Evolutionary conservation across 2,888 invertebrate species (phyloP), one percentile per base, ranked within the genome.

Genomic region (Diadromus collaris): DNA sequence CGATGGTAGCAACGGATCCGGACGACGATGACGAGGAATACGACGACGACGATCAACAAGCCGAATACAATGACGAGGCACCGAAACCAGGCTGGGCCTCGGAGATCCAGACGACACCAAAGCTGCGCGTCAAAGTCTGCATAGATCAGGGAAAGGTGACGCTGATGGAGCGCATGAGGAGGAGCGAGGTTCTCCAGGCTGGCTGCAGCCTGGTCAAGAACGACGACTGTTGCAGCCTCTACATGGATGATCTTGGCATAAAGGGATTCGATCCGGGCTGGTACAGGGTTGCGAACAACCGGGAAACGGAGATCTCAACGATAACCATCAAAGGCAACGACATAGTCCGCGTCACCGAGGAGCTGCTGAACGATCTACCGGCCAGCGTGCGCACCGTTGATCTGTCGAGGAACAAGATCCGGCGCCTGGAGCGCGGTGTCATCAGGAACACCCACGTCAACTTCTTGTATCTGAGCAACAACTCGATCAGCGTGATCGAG

Each of bases 401-500:
- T 27, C 73, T 87, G 0, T 32, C 51, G 24, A 61, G 72, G 0
- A 87, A 87, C 32, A 70, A 67, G 1, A 84, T 87, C 16, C 80
- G 69, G 7, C 51, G 46, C 1, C 61, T 87, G 7, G 67, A 80
- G 54, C 77, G 75, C 32, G 19, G 46, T 46, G 1, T 46, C 19
- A 46, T 46, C 5, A n/a, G 6, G 6, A 46, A 46, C 7, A 0
- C 60, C 2, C 68, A 90, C 68, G 81, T 92, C 44, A 90, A 88
- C 81, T 83, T 86, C 16, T 80, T 92, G 46, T 89, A 88, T 75
- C 82, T 92, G n/a, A 86, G 85, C 7, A 84, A 86, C 61, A 92
- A 92, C 78, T 78, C 83, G 10, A 88, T 92, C 34, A 87, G 87
- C 6, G 84, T 85, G 19, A 85, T 92, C 21, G 89, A 91, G 74